phyloP scores from a whole-genome alignment of 2,888 invertebrate species.

The Dascillus cervinus region DNA sequence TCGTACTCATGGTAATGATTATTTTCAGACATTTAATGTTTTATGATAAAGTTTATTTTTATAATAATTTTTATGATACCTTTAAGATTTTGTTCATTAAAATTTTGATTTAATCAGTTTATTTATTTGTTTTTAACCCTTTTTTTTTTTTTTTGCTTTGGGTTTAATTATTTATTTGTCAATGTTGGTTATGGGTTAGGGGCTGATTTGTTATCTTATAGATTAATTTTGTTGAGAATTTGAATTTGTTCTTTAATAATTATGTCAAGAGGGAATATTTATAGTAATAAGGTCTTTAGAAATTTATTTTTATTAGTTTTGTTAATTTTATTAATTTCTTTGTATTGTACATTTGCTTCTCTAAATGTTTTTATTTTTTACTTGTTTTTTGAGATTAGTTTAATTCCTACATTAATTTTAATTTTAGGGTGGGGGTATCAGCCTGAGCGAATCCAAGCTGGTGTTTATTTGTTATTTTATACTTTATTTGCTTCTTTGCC shows the following conservation, averaged over 20 bases:
- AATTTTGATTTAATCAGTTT: constrained; percentile 47
- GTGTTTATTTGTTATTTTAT: constrained; percentile 62
- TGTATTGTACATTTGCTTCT: constrained; percentile 50
- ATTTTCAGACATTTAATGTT: constrained; percentile 51
- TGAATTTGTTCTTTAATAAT: constrained; percentile 43
- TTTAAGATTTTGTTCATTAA: constrained; percentile 45
- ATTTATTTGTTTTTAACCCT: constrained; percentile 44
- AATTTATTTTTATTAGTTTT: too few relatives aligned
- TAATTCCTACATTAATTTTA: constrained; percentile 60
- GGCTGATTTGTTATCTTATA: constrained; percentile 47
- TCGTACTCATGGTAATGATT: constrained; percentile 56
- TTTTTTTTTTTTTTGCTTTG: constrained; percentile 43
- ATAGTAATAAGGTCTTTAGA: constrained; percentile 42
- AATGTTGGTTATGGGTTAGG: constrained; percentile 42
- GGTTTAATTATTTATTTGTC: constrained; percentile 36
- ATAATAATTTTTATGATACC: constrained; percentile 44
- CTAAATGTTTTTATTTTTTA: constrained; percentile 59
- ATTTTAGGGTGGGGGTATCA: constrained; percentile 63
- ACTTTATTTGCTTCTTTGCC: constrained; percentile 61
- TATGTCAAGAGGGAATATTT: constrained; percentile 48
- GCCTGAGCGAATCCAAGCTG: constrained; percentile 59
- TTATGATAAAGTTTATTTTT: constrained; percentile 49
- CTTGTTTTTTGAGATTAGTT: constrained; percentile 61
- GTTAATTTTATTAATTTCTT: constrained; percentile 47
- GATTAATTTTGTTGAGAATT: constrained; percentile 48